Evolutionary conservation across 1,140 invertebrate species (phyloP), one percentile per base, ranked within the genome.

Genomic region (Zaprionus kolodkinae): DNA sequence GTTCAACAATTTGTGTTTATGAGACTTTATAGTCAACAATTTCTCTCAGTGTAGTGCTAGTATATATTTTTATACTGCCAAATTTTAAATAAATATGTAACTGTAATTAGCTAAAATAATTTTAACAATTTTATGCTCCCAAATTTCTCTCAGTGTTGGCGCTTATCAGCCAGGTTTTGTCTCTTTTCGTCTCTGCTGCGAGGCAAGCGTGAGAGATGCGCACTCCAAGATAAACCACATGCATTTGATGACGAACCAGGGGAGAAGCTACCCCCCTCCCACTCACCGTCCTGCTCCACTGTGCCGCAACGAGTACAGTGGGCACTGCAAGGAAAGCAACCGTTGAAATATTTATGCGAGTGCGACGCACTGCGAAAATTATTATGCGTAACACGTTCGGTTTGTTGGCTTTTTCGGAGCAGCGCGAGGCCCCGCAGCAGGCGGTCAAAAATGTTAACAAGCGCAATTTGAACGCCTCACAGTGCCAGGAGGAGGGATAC

Each of bases 371-470:
- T 79, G 79, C 76, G 50, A 83, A 76, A 90, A 85, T 90, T 90
- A 90, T 85, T 90, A 89, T 89, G 85, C 85, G 85, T 89, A 89
- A 85, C 85, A 89, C 86, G 85, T 89, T 90, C 67, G 61, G 71
- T 88, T 85, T 89, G 85, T 85, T 89, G 78, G 85, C 85, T 89
- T 89, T 85, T 84, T 89, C 54, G 79, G 87, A 75, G 59, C 67
- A 64, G 68, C 75, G 66, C 63, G 54, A 75, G 66, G 78, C 66
- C 85, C 85, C 82, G 40, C 85, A 89, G 85, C 85, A 90, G 85
- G 85, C 85, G 85, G 81, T 85, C 85, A 90, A 89, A 85, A 90
- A 89, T 89, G 85, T 89, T 89, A 89, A 89, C 85, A 89, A 89
- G 85, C 85, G 81, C 85, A 89, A 88, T 89, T 89, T 89, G 85